A percentile compares a stretch with the other conserved stretches of the same genome.
These are phyloP conservation scores for Ylistrum balloti DNA, from an alignment of 1,140 invertebrate species.

Conservation along the genomic window DNA sequence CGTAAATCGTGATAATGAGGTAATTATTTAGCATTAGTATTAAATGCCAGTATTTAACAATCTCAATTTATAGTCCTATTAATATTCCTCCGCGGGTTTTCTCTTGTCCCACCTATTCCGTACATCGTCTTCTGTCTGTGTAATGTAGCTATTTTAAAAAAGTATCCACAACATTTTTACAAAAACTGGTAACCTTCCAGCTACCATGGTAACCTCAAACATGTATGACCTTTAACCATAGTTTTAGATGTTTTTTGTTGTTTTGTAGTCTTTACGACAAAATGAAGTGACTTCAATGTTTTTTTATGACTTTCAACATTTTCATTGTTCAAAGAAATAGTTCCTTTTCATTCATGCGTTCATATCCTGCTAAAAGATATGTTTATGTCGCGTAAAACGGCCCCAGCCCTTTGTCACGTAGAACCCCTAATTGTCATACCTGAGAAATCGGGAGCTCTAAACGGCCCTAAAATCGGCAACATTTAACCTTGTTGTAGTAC, in stretches of 20 bases:
- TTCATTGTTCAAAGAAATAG: not conserved
- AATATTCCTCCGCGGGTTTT: not conserved
- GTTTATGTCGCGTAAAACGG: conserved; percentile 24
- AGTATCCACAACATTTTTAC: too few species aligned
- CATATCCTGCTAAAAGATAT: not conserved
- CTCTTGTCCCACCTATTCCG: not conserved
- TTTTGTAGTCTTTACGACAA: not conserved
- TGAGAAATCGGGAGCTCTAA: not conserved
- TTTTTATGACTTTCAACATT: not conserved
- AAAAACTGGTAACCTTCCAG: not conserved
- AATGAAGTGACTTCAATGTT: not conserved
- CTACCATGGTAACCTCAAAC: not conserved
- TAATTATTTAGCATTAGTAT: not conserved
- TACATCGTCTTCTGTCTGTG: not conserved
- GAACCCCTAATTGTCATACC: conserved; percentile 24
- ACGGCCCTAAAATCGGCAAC: conserved; percentile 1
- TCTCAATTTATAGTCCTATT: not conserved
- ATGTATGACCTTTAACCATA: not conserved
- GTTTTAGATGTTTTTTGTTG: not conserved
- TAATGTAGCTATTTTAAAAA: too few species aligned
- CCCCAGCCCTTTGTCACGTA: not conserved
- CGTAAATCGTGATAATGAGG: not conserved
- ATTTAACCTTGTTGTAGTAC: not conserved
- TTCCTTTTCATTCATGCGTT: not conserved
- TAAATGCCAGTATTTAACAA: not conserved